A percentile compares a stretch with the other conserved stretches of the same genome.
Conservation (phyloP, 2,797 vertebrate species). For the Perodicticus potto region DNA sequence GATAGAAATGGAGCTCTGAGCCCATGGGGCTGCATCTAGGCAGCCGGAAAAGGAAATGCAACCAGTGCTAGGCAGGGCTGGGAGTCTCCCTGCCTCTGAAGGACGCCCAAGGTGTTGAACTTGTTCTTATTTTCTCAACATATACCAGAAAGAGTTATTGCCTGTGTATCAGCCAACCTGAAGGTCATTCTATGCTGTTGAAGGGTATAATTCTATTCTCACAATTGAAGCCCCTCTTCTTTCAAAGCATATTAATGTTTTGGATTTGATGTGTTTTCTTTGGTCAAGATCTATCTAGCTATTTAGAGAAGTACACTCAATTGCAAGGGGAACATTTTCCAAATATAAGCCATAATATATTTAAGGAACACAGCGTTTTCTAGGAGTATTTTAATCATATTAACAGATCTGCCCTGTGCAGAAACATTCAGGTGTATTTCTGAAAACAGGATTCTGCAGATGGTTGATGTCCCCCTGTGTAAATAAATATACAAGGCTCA, state of each 20-base stretch:
- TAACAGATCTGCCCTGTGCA: not conserved
- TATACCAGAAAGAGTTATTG: not conserved
- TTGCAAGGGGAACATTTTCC: not conserved
- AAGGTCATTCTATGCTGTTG: not conserved
- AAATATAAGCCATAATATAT: not conserved
- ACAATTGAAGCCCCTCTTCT: conserved; percentile 21
- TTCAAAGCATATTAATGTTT: conserved; percentile 38
- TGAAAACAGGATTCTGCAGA: not conserved
- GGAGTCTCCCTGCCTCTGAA: not conserved
- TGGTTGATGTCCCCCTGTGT: not conserved
- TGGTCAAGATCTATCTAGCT: conserved; percentile 1
- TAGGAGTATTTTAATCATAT: not conserved
- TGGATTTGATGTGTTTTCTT: conserved; percentile 53
- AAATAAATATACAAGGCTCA: not conserved
- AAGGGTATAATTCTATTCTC: not conserved
- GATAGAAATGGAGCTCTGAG: not conserved
- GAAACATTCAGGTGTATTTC: not conserved
- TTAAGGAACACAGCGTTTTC: conserved; percentile 7
- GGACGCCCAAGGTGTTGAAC: not conserved
- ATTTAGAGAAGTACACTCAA: not conserved
- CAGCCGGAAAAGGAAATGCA: not conserved
- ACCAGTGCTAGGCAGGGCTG: not conserved
- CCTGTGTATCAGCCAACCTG: not conserved
- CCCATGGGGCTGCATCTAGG: not conserved
- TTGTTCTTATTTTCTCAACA: conserved; percentile 30